phyloP scores from a whole-genome alignment of 2,797 vertebrate genomes.

The Spondyliosoma cantharus region DNA sequence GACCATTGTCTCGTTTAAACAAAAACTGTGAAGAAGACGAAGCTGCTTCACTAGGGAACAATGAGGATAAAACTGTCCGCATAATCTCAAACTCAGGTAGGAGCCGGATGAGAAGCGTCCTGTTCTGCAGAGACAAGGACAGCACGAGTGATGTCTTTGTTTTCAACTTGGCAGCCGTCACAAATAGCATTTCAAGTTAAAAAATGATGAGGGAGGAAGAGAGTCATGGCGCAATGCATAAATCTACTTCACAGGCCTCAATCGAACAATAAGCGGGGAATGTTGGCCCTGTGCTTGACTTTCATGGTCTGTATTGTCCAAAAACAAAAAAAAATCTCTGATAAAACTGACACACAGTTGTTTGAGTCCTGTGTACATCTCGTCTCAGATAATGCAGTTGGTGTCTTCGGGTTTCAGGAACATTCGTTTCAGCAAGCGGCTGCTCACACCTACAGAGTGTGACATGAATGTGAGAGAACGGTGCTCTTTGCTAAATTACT shows the following conservation, averaged over 20 bases:
- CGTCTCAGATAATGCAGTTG: slow-evolving; percentile 50
- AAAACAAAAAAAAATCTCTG: not conserved
- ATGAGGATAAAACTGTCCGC: slow-evolving; percentile 14
- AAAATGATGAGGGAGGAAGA: slow-evolving; percentile 6
- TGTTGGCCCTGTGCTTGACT: not conserved
- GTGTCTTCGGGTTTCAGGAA: slow-evolving; percentile 50
- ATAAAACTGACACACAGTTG: slow-evolving; percentile 21
- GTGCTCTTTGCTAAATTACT: slow-evolving; percentile 63
- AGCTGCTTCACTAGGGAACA: slow-evolving; percentile 33
- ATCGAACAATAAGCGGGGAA: not conserved
- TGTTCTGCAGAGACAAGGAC: slow-evolving; percentile 16
- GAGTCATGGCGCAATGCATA: not conserved
- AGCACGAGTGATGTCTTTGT: slow-evolving; percentile 11
- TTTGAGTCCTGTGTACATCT: slow-evolving; percentile 19
- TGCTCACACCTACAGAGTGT: slow-evolving; percentile 67
- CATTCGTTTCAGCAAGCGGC: slow-evolving; percentile 54
- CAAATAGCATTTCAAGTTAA: slow-evolving; percentile 3
- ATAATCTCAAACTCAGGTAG: slow-evolving; percentile 11
- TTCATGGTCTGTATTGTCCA: not conserved
- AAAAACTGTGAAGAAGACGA: slow-evolving; percentile 32
- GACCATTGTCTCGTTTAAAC: slow-evolving; percentile 3
- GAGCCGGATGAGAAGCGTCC: not conserved
- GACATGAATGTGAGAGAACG: slow-evolving; percentile 61
- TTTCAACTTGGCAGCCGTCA: slow-evolving; percentile 8
- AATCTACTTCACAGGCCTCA: slow-evolving; percentile 2